Percentiles rank a stretch among this genome's conserved stretches.
phyloP scores from a whole-genome alignment of 2,113 vertebrate species.

The Nematolebias whitei region DNA sequence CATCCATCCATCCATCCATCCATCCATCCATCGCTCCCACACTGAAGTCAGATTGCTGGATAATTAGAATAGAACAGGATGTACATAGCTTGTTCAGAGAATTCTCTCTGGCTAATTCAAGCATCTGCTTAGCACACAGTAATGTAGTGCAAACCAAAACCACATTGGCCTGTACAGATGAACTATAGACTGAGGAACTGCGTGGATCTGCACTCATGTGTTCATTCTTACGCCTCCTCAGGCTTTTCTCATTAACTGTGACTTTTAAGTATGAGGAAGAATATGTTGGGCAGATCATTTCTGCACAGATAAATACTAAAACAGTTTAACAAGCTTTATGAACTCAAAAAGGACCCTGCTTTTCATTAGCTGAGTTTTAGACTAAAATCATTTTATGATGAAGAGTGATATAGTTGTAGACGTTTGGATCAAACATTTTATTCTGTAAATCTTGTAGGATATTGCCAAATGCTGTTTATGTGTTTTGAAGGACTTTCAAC shows the following conservation, averaged over 20 bases:
- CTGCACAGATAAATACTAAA: no score
- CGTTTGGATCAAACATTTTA: no score
- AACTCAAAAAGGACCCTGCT: background rate
- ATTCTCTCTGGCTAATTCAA: slow-evolving; percentile 48
- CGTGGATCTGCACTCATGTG: background rate
- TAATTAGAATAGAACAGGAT: slow-evolving; percentile 36
- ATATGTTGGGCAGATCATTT: no score
- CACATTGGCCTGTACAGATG: background rate
- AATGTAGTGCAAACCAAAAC: slow-evolving; percentile 11
- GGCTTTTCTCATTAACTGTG: background rate
- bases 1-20: no score
- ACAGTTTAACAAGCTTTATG: no score
- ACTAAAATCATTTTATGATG: no score
- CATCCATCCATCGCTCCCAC: slow-evolving; percentile 17
- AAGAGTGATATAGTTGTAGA: no score
- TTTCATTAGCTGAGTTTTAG: no score
- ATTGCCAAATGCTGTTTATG: no score
- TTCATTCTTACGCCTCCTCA: background rate
- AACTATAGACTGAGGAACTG: background rate
- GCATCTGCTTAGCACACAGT: slow-evolving; percentile 50
- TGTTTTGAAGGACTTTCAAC: no score
- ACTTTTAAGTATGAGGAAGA: background rate
- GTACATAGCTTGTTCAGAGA: slow-evolving; percentile 1
- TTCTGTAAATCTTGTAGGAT: no score
- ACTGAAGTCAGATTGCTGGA: slow-evolving; percentile 23